Base-by-base conservation (phyloP, 2,797 vertebrate genomes). In the Anguilla pacifica region DNA sequence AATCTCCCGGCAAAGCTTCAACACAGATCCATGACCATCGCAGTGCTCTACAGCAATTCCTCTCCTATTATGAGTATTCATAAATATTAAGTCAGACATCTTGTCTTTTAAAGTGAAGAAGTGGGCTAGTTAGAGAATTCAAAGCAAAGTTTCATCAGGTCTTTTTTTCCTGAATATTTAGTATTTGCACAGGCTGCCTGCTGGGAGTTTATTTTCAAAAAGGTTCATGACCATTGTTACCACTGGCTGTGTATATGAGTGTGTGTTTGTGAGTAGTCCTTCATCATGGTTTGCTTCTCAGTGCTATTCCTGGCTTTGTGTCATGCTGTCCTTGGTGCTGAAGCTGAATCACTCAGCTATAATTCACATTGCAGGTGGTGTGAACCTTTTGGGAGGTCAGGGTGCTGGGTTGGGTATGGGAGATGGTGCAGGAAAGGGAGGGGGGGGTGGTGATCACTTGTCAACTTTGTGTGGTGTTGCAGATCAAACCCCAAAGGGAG, bases 301-400 rank as follows among this genome's bases (percentile, higher is more conserved):
- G 35, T 28, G 79, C 25, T 82, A 51, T 25, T 51, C 81, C 11
- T 46, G 61, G 59, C 59, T 9, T 55, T 28, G 51, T 9, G 22
- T 28, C 49, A 19, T 64, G 28, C 82, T 87, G 51, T 85, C 83
- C 82, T 28, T 59, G 67, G 87, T 74, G 19, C 82, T 87, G 87
- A 84, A 84, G 53, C 35, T 7, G 87, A 74, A 64, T 84, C 64
- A 55, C 87, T 19, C 87, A 11, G 59, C n/a, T 81, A 35, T 46
- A 74, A 74, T 51, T 35, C 13, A 43, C 51, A 55, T 51, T 35
- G 35, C 25, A 39, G 83, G 51, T 57, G 31, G 53, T 35, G 53
- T 64, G 53, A 88, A 79, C 25, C 43, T 59, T n/a, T 55, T 84
- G n/a, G 53, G 28, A 57, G 49, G 28, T 10, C 39, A 85, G 39